Evolutionary conservation across 2,888 invertebrate genomes (phyloP).

Genomic region (Prenolepis imparis): DNA sequence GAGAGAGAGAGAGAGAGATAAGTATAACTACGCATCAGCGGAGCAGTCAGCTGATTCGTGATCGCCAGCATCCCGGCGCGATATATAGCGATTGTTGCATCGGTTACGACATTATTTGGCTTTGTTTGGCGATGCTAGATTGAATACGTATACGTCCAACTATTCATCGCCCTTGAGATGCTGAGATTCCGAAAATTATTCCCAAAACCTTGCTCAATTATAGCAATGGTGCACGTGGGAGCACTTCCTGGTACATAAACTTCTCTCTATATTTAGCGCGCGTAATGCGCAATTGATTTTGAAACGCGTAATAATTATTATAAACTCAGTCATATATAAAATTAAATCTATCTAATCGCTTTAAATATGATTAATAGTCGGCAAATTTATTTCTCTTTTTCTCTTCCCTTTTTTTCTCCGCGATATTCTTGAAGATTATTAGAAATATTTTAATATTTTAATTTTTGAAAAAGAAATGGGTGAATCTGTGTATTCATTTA

Average conservation of each 20-base stretch:
- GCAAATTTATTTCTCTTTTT: neutral
- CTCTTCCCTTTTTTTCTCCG: neutral
- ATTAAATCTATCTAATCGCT: neutral
- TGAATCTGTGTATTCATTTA: too few species aligned
- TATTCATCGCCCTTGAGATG: constrained; percentile 79
- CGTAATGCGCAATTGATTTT: neutral
- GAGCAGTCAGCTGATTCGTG: neutral
- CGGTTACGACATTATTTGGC: neutral
- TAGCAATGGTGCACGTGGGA: constrained; percentile 91
- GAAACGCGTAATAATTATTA: neutral
- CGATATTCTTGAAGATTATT: neutral
- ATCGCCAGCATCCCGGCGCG: neutral
- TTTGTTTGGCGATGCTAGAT: neutral
- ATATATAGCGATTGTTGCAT: neutral
- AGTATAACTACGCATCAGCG: neutral
- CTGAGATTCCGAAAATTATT: constrained; percentile 84
- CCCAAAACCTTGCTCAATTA: constrained; percentile 86
- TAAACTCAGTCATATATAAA: neutral
- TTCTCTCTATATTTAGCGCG: neutral
- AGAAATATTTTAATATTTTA: neutral
- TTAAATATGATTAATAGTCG: neutral
- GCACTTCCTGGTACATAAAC: constrained; percentile 89
- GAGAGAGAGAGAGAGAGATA: neutral
- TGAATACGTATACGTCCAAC: neutral
- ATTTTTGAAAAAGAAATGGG: neutral